Evolutionary conservation across 1,140 invertebrate species (phyloP).

Genomic region (Drosophila parabipectinata): DNA sequence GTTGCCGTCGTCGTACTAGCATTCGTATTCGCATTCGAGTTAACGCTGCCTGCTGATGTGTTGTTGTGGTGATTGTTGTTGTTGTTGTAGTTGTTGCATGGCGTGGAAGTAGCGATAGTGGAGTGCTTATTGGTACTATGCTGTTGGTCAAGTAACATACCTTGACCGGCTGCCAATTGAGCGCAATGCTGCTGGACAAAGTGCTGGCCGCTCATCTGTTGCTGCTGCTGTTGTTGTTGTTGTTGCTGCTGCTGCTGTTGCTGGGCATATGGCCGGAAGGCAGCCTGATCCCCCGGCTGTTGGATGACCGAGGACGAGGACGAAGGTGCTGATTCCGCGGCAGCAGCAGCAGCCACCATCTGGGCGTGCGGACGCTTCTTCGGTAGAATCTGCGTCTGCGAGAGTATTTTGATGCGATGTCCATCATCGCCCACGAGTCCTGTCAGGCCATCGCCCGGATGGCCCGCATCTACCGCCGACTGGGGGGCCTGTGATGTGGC

Average conservation of each 20-base stretch:
- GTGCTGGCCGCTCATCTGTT: conserved; percentile 60
- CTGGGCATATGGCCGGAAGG: conserved; percentile 79
- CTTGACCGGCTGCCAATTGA: conserved; percentile 76
- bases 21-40: conserved; percentile 40
- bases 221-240: conserved; percentile 58
- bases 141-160: conserved; percentile 84
- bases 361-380: conserved; percentile 81
- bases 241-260: conserved; percentile 59
- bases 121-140: conserved; percentile 82
- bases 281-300: conserved; percentile 75
- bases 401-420: conserved; percentile 83
- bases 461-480: conserved; percentile 24
- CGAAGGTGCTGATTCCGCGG: conserved; percentile 64
- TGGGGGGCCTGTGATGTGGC: conserved; percentile 63
- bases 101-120: conserved; percentile 73
- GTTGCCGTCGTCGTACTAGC: conserved; percentile 40
- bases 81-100: conserved; percentile 81
- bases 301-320: conserved; percentile 76
- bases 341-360: conserved; percentile 77
- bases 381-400: conserved; percentile 82
- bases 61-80: conserved; percentile 53
- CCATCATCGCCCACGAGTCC: conserved; percentile 74
- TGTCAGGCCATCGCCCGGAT: conserved; percentile 32
- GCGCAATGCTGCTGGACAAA: conserved; percentile 77
- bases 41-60: conserved; percentile 43